These are phyloP conservation scores for Nemotelus nigrinus DNA, from an alignment of 2,888 invertebrate species.

Conservation along the genomic window DNA sequence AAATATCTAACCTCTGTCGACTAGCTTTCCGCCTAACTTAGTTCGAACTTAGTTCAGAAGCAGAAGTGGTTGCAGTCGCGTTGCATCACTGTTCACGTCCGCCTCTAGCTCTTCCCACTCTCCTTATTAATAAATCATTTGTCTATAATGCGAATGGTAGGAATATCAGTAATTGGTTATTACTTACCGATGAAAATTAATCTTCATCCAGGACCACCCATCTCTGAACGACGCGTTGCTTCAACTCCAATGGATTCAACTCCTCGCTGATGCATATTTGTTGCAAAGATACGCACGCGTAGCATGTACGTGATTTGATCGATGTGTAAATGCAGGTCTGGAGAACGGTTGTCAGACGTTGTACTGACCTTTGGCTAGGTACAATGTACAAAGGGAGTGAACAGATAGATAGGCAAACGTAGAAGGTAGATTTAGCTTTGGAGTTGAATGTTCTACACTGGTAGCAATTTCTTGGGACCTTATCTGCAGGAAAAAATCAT, in stretches of 20 bases:
- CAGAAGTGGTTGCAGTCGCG: neutral
- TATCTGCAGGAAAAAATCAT: neutral
- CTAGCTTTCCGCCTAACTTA: too few relatives aligned
- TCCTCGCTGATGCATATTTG: neutral
- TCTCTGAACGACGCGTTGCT: constrained; percentile 11
- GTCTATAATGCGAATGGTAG: constrained; percentile 17
- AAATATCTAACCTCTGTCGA: too few relatives aligned
- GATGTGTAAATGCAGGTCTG: neutral
- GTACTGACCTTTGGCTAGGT: constrained; percentile 22
- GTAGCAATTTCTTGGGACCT: constrained; percentile 36
- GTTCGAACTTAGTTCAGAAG: too few relatives aligned
- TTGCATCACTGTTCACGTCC: neutral
- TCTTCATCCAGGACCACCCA: constrained; percentile 48
- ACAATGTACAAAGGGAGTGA: neutral
- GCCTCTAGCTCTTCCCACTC: neutral
- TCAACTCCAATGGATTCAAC: neutral
- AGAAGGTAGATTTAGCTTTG: too few relatives aligned
- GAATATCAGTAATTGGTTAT: constrained; percentile 44
- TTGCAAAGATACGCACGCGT: constrained; percentile 1
- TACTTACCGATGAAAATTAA: constrained; percentile 46
- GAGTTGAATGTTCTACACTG: constrained; percentile 31
- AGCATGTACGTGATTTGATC: neutral
- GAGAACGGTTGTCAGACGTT: constrained; percentile 24
- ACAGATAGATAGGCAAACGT: neutral
- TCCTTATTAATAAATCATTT: constrained; percentile 43